Base-by-base conservation (phyloP, 1,140 invertebrate genomes). In the Ganaspis sp. region DNA sequence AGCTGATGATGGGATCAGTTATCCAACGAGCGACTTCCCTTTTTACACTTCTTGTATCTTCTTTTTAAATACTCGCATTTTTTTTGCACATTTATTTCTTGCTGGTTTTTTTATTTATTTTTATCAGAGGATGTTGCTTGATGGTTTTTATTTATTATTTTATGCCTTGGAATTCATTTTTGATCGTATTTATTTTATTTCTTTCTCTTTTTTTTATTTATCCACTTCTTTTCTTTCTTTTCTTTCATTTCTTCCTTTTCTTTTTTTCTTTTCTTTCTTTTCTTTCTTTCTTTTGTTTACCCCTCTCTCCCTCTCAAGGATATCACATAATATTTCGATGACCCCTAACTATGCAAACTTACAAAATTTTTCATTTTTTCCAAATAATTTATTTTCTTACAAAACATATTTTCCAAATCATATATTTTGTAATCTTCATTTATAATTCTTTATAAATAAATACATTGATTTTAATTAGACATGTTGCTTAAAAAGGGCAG, bases 1-100 rank as follows among this genome's bases (percentile, higher is more conserved):
- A 90, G 81, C 81, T 85, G 86, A 87, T 84, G 87, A 89, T 87
- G 86, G 86, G 84, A 88, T 89, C 87, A 81, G 85, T 84, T 78
- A 78, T 85, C 77, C 79, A 72, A 72, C 81, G 76, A 84, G 81
- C 69, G 70, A 76, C 80, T 78, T 73, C 80, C 83, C 72, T 79
- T 79, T 81, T 81, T 77, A 73, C 82, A 85, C 83, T 80, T 83
- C 78, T 82, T 81, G 77, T 75, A 80, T 78, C 74, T 77, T 76
- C 76, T 79, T 76, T 83, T 45, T 45, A n/a, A 15, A n/a, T 45
- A 1, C 12, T 45, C n/a, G 11, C n/a, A 2, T 3, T 34, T 34
- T 34, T 34, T 34, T 34, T 6, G 29, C 29, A 34, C 6, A 34
- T 15, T 15, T 4, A 45, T 45, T 45, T n/a, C n/a, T 45, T n/a